Base-by-base conservation (phyloP, 2,797 vertebrate genomes). In the Parauchenoglanis ngamensis region DNA sequence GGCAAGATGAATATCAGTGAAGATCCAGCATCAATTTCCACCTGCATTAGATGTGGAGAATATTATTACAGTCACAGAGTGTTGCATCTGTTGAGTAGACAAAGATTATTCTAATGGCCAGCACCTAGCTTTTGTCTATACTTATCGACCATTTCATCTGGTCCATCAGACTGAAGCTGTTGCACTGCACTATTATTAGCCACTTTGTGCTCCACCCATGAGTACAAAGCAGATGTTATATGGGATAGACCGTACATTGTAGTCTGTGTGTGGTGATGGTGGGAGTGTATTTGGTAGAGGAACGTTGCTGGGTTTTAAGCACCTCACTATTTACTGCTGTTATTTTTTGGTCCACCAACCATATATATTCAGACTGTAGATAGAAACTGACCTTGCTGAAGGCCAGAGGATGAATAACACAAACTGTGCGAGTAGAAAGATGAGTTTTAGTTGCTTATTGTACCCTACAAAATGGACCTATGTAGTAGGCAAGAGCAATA, bases 151-250 rank as follows among this genome's bases (percentile, higher is more conserved):
- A 76, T 46, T 25, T 75, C 4, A 52, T 75, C 46, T 46, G 21
- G 21, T 46, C 72, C 72, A 75, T n/a, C 68, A 13, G 67, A 70
- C 67, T 17, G 46, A 75, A 49, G 40, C 70, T n/a, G 23, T 31
- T 78, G 75, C 76, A 5, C 75, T 56, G 75, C 52, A 35, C 52
- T 78, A 57, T 78, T 78, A 78, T 56, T 78, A 78, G n/a, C 76
- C 28, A 0, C 8, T 10, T 52, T 78, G 28, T 57, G 21, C 52
- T 78, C 77, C 54, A 57, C 54, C 77, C 77, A 78, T 57, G 28
- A 78, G 49, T 28, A 54, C 46, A 77, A 54, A 54, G 75, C 75
- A 76, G 76, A 78, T 78, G 76, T 78, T 78, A 19, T 56, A 31
- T 57, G 28, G 52, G 75, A 56, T 56, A 57, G 76, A 78, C 21